Evolutionary conservation across 2,797 vertebrate genomes (phyloP).

Genomic region (Spheniscus humboldti): DNA sequence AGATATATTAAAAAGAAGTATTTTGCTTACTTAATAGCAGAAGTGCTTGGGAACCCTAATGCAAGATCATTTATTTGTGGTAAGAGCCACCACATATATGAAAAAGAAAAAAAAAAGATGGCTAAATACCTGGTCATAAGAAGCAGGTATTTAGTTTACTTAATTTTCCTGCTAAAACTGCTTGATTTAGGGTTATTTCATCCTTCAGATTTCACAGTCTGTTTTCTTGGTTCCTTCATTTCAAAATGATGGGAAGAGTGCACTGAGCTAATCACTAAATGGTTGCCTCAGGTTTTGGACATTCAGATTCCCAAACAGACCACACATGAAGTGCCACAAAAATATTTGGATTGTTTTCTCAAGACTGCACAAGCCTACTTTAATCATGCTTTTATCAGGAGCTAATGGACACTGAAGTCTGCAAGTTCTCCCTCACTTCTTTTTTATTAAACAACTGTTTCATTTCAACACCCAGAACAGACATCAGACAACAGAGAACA

Average conservation of each 20-base stretch:
- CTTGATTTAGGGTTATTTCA: neutral
- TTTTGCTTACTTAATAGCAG: neutral
- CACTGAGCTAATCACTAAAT: neutral
- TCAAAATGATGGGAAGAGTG: neutral
- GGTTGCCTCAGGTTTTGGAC: neutral
- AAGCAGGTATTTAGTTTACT: neutral
- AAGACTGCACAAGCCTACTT: neutral
- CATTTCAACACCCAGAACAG: neutral
- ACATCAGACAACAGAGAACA: neutral
- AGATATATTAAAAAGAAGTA: neutral
- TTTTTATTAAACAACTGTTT: neutral
- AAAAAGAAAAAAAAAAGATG: neutral
- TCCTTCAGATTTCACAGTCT: neutral
- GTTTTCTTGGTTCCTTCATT: neutral
- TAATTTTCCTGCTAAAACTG: neutral
- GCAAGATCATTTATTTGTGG: neutral
- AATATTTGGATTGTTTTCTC: neutral
- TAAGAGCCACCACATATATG: neutral
- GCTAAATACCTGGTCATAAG: neutral
- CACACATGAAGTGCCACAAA: neutral
- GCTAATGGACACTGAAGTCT: neutral
- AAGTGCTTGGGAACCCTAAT: neutral
- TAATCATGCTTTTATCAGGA: neutral
- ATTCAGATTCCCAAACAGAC: neutral
- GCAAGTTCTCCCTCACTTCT: neutral